phyloP scores from a whole-genome alignment of 2,888 invertebrate species.

The Heteropelma amictum region DNA sequence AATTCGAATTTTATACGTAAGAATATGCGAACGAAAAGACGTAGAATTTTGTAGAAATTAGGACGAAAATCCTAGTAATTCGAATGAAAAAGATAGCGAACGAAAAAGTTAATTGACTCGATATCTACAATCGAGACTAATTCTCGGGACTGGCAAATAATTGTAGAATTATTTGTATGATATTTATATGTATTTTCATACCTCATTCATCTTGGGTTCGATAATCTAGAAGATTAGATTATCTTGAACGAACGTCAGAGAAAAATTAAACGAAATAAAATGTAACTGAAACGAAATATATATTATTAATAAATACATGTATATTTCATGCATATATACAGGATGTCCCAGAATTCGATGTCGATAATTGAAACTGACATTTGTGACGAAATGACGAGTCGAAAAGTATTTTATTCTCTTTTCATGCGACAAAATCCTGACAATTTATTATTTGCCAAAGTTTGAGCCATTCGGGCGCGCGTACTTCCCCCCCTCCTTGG shows the following conservation, averaged over 20 bases:
- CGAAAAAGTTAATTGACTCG: background rate
- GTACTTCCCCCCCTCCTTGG: too few relatives aligned
- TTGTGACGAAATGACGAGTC: too few relatives aligned
- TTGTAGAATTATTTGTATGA: slow-evolving; percentile 62
- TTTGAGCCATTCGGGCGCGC: too few relatives aligned
- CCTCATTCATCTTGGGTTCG: slow-evolving; percentile 56
- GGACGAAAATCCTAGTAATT: slow-evolving; percentile 11
- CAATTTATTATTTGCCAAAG: too few relatives aligned
- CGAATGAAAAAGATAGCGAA: slow-evolving; percentile 4
- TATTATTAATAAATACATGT: slow-evolving; percentile 1
- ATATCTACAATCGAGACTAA: slow-evolving; percentile 45
- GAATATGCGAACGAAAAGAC: background rate
- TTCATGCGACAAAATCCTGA: too few relatives aligned
- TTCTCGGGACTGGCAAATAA: slow-evolving; percentile 53
- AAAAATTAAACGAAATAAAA: slow-evolving; percentile 13
- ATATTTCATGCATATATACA: too few relatives aligned
- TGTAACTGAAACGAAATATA: slow-evolving; percentile 2
- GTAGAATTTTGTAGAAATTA: slow-evolving; percentile 17
- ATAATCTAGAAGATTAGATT: slow-evolving; percentile 10
- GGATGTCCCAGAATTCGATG: too few relatives aligned
- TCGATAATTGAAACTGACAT: too few relatives aligned
- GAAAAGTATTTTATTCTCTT: too few relatives aligned
- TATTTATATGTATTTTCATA: slow-evolving; percentile 71
- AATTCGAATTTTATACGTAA: slow-evolving; percentile 20
- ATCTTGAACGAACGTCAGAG: slow-evolving; percentile 29